Evolutionary conservation across 2,888 invertebrate species (phyloP).

Genomic region (Heteropelma amictum): DNA sequence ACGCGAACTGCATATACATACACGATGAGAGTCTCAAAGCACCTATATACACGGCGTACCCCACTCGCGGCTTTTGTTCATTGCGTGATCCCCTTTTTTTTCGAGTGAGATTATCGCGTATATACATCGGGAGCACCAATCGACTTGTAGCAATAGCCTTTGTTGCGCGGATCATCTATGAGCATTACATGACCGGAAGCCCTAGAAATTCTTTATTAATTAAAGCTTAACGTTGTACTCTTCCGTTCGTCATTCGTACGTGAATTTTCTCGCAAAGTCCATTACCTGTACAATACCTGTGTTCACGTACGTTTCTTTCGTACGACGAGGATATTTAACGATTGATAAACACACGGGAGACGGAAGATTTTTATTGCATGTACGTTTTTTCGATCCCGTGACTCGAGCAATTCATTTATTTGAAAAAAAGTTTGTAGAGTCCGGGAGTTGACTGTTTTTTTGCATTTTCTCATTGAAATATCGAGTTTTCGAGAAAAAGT

Average conservation of each 20-base stretch:
- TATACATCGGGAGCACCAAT: conserved; percentile 6
- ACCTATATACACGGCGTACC: neutral
- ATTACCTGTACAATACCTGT: too few relatives aligned
- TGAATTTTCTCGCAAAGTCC: too few relatives aligned
- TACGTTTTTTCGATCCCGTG: too few relatives aligned
- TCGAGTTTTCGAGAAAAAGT: too few relatives aligned
- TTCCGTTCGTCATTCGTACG: neutral
- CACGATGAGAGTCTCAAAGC: conserved; percentile 22
- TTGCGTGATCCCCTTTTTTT: conserved; percentile 38
- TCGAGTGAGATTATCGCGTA: conserved; percentile 30
- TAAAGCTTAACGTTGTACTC: neutral
- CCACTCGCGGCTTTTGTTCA: conserved; percentile 17
- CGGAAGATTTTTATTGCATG: too few relatives aligned
- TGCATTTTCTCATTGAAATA: too few relatives aligned
- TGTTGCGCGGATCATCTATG: conserved; percentile 25
- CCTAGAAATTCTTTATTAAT: conserved; percentile 64
- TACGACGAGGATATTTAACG: too few relatives aligned
- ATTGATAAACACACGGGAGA: too few relatives aligned
- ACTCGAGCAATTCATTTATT: too few relatives aligned
- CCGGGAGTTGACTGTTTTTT: too few relatives aligned
- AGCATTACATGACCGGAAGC: conserved; percentile 67
- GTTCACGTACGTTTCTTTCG: too few relatives aligned
- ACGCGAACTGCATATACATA: conserved; percentile 36
- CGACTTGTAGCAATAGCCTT: conserved; percentile 10
- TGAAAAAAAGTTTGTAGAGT: too few relatives aligned